Evolutionary conservation across 2,797 vertebrate genomes (phyloP), one percentile per base, ranked within the genome.

Genomic region (Kryptopterus vitreolus): DNA sequence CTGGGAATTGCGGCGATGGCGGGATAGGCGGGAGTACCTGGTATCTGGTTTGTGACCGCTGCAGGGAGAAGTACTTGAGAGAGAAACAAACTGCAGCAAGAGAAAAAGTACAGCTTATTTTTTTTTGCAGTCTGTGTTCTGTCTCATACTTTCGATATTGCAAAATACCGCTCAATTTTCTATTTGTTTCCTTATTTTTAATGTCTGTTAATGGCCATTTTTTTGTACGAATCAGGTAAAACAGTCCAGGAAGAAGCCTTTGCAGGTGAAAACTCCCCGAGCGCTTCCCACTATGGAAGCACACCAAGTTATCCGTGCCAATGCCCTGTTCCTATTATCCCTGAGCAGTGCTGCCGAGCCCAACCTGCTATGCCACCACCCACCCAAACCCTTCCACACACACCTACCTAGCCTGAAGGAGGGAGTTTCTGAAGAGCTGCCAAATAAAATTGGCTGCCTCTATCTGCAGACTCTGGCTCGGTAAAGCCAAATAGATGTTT

Each of bases 1-100:
- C 98, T 79, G 98, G 98, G 20, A 99, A 99, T 83, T 99, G 98
- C 90, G 98, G 98, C 0, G 98, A 99, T 57, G 98, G 98, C 71
- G 98, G 98, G 62, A 96, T 99, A 52, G 98, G 98, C 89, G 98
- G 98, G 86, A 99, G 98, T 90, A 99, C 98, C 8, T 99, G 98
- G 98, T 99, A 99, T 84, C 91, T 99, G 83, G 98, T 99, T 50
- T 99, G 98, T 9, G 98, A 99, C 84, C 95, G 97, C 77, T 99
- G 98, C 90, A 92, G 98, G 85, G 98, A 99, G 85, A 99, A 99
- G 85, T 99, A 99, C 82, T 95, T 99, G 77, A 93, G 98, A 82
- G 98, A 99, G 88, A 99, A 99, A 84, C 98, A 99, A 90, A 97
- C 96, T 20, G 97, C 97, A 22, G 97, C 97, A 79, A 95, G 97